Evolutionary conservation across 2,113 vertebrate genomes (phyloP), one percentile per base, ranked within the genome.

Genomic region (Dipodomys ordii): DNA sequence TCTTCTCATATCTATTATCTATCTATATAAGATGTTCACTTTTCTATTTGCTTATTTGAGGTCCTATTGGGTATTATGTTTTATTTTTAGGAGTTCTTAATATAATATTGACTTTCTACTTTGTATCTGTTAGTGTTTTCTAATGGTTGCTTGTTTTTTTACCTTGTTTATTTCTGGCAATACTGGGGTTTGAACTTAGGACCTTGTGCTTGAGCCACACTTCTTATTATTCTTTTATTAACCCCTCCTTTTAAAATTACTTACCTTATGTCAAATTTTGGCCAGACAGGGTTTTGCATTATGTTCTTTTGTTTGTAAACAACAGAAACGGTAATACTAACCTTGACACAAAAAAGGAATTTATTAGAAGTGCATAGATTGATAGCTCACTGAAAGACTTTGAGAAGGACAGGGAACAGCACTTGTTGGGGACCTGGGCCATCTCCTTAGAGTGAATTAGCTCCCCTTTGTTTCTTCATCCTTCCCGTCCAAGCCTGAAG

Each of bases 81-180:
- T 72, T 65, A 28, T 73, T 87, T 92, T n/a, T 20, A 57, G 22
- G 30, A 57, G 10, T 60, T 90, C 86, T 78, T 68, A 79, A 83
- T 83, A 69, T 73, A 81, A 69, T 71, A 53, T 68, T 57, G 77
- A 44, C n/a, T 35, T 92, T 78, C 57, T 15, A 89, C 16, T 81
- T 91, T 44, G 27, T 88, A 25, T 85, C 19, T 85, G 60, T 60
- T 78, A 68, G 44, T 93, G 60, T 83, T 94, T 92, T 87, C 67
- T 95, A 16, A 87, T 44, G 22, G 20, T 64, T 95, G 81, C 64
- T 87, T 87, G 53, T 76, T 72, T 87, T 90, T 95, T 90, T 44
- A 67, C 68, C 35, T 89, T n/a, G 49, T 74, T 46, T 68, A 19
- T 60, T 84, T 94, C 62, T 91, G 87, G 72, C 49, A 46, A 2